These are phyloP conservation scores for Cherax destructor DNA, from an alignment of 1,140 invertebrate genomes.

Conservation along the genomic window DNA sequence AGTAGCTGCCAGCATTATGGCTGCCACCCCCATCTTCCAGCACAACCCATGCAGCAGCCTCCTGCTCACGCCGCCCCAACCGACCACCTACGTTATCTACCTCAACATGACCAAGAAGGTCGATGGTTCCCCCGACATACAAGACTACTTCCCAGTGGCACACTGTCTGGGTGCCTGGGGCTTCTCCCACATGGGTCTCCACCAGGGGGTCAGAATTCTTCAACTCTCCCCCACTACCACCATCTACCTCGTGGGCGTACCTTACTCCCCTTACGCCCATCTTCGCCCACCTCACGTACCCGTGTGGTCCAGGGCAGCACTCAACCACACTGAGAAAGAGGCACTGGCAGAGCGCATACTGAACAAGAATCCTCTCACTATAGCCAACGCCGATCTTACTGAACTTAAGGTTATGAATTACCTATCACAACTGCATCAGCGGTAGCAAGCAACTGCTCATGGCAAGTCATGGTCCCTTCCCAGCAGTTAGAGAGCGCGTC, in stretches of 20 bases:
- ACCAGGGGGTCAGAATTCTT: conserved; percentile 23
- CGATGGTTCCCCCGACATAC: conserved; percentile 13
- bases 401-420: background rate
- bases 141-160: conserved; percentile 24
- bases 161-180: conserved; percentile 37
- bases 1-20: background rate
- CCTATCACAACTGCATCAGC: background rate
- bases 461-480: too few relatives aligned
- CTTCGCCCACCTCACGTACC: background rate
- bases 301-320: background rate
- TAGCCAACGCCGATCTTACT: background rate
- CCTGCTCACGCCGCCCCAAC: background rate
- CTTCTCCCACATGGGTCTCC: conserved; percentile 11
- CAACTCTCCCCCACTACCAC: background rate
- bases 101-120: background rate
- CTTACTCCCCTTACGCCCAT: conserved; percentile 38
- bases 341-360: background rate
- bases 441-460: too few relatives aligned
- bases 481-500: too few relatives aligned
- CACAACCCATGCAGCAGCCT: conserved; percentile 4
- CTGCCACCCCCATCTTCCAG: conserved; percentile 8
- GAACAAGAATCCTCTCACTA: background rate
- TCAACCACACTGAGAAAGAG: background rate
- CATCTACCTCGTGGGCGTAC: conserved; percentile 46
- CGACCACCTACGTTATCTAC: conserved; percentile 22